Conservation (phyloP, 2,888 invertebrate genomes). For the Cataglyphis cursor region DNA sequence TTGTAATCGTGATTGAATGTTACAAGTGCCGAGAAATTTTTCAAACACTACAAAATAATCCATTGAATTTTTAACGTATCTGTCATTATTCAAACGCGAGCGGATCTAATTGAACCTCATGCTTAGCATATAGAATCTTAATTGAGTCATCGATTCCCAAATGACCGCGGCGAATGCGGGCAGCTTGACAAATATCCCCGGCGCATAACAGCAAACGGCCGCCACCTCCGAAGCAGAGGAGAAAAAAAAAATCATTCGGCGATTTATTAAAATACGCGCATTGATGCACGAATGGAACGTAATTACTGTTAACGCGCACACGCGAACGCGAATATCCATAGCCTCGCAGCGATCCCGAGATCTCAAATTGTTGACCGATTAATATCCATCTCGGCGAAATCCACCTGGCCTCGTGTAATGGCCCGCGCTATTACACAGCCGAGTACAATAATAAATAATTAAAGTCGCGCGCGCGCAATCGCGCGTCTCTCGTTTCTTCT, state of each 20-base stretch:
- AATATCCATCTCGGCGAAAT: slow-evolving; percentile 66
- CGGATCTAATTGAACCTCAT: slow-evolving; percentile 15
- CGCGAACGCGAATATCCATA: slow-evolving; percentile 52
- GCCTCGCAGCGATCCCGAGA: slow-evolving; percentile 53
- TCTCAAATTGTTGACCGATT: slow-evolving; percentile 70
- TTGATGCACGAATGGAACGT: slow-evolving; percentile 51
- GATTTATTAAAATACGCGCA: slow-evolving; percentile 53
- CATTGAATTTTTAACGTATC: not conserved
- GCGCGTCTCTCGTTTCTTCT: slow-evolving; percentile 68
- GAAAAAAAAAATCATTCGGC: slow-evolving; percentile 10
- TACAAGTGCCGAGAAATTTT: not conserved
- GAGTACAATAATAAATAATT: slow-evolving; percentile 82
- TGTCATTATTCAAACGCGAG: slow-evolving; percentile 40
- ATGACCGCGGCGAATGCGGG: slow-evolving; percentile 47
- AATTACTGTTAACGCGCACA: slow-evolving; percentile 58
- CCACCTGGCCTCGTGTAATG: slow-evolving; percentile 64
- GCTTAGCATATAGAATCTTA: slow-evolving; percentile 53
- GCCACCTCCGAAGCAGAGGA: slow-evolving; percentile 6
- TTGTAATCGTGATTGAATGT: not conserved
- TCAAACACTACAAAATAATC: not conserved
- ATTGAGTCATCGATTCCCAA: slow-evolving; percentile 53
- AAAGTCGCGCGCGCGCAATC: slow-evolving; percentile 64
- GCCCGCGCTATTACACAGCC: slow-evolving; percentile 45
- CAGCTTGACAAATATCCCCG: slow-evolving; percentile 40
- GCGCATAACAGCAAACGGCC: slow-evolving; percentile 25